These are phyloP conservation scores for Muschampia plurimacula DNA, from an alignment of 2,888 invertebrate genomes.

Conservation along the genomic window DNA sequence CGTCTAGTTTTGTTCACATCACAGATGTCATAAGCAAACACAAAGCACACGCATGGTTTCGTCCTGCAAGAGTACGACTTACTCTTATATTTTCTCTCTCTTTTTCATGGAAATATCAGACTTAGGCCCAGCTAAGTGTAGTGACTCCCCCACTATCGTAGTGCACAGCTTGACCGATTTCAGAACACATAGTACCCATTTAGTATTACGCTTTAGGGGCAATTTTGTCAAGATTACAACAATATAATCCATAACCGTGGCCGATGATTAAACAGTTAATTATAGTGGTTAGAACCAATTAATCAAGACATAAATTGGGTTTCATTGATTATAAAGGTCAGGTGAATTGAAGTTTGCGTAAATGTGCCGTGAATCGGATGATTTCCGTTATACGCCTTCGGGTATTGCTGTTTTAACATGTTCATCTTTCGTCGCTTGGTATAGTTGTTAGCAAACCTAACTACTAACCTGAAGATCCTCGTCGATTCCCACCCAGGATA, in stretches of 20 bases:
- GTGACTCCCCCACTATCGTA: not conserved
- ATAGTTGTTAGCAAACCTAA: no score
- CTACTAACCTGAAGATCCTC: no score
- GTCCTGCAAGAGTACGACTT: no score
- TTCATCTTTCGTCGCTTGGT: not conserved
- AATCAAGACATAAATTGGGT: slow-evolving; percentile 72
- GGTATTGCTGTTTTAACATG: slow-evolving; percentile 4
- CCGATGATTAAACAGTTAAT: slow-evolving; percentile 69
- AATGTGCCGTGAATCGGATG: slow-evolving; percentile 11
- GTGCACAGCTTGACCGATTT: slow-evolving; percentile 9
- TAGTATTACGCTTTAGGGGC: slow-evolving; percentile 60
- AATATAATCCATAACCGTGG: slow-evolving; percentile 56
- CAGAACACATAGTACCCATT: slow-evolving; percentile 46
- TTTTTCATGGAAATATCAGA: no score
- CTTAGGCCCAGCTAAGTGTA: not conserved
- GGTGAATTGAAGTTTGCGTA: slow-evolving; percentile 38
- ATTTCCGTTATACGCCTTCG: slow-evolving; percentile 17
- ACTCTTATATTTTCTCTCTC: no score
- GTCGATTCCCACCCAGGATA: no score
- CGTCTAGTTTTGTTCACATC: no score
- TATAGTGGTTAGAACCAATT: slow-evolving; percentile 66
- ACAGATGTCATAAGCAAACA: no score
- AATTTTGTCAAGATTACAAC: slow-evolving; percentile 51
- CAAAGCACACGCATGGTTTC: no score
- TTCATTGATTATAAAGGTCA: slow-evolving; percentile 54